A percentile compares a stretch with the other conserved stretches of the same genome.
These are phyloP conservation scores for Cervus canadensis DNA, from an alignment of 2,113 vertebrate species.

Conservation along the genomic window DNA sequence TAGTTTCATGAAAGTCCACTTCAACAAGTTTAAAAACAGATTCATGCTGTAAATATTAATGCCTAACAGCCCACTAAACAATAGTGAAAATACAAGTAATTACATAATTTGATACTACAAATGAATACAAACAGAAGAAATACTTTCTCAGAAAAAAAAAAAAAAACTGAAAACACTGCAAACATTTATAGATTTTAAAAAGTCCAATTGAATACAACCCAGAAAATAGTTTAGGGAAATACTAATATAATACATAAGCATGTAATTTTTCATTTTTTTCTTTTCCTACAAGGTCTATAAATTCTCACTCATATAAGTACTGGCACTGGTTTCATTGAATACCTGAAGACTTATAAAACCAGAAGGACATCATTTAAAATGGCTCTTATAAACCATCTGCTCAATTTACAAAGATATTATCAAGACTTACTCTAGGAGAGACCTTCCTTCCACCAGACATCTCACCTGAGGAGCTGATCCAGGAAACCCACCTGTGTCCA, in stretches of 20 bases:
- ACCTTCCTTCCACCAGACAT: not conserved
- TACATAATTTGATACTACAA: slow-evolving; percentile 1
- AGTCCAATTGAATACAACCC: not conserved
- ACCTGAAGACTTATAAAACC: not conserved
- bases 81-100: not conserved
- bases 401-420: not conserved
- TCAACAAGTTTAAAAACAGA: not conserved
- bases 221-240: not conserved
- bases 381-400: not conserved
- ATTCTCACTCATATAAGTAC: not conserved
- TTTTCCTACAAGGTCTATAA: not conserved
- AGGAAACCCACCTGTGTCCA: not conserved
- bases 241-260: not conserved
- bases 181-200: not conserved
- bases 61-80: not conserved
- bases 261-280: not conserved
- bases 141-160: not conserved
- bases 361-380: not conserved
- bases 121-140: not conserved
- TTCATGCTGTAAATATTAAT: not conserved
- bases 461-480: not conserved
- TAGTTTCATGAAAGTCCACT: not conserved
- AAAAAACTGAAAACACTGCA: not conserved
- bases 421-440: not conserved
- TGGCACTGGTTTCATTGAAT: not conserved